Conservation (phyloP, 1,140 invertebrate genomes). For the Aphaenogaster floridana region DNA sequence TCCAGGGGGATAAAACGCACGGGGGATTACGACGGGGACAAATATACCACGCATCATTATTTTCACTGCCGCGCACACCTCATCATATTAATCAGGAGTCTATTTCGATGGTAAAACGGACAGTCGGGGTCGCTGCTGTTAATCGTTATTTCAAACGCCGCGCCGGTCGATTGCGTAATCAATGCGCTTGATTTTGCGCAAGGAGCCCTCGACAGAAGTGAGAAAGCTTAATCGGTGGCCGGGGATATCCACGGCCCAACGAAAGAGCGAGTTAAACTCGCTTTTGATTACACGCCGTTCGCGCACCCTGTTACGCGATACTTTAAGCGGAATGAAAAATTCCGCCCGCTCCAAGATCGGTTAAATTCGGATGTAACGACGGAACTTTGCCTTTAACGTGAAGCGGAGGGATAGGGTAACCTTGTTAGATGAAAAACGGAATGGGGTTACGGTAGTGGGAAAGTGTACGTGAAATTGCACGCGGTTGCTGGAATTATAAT, state of each 20-base stretch:
- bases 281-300: constrained; percentile 36
- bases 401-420: constrained; percentile 18
- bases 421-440: constrained; percentile 45
- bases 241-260: neutral
- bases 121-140: neutral
- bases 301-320: constrained; percentile 20
- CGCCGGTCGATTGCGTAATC: neutral
- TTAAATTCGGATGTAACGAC: constrained; percentile 45
- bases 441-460: constrained; percentile 1
- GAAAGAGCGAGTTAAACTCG: constrained; percentile 35
- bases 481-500: constrained; percentile 47
- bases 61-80: constrained; percentile 31
- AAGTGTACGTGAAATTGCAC: constrained; percentile 48
- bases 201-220: constrained; percentile 1
- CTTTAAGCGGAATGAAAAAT: constrained; percentile 55
- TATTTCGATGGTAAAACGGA: constrained; percentile 17
- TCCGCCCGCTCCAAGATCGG: constrained; percentile 7
- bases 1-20: constrained; percentile 33
- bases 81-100: constrained; percentile 58
- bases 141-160: neutral
- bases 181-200: neutral
- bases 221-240: constrained; percentile 35
- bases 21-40: constrained; percentile 59
- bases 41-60: constrained; percentile 65
- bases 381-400: constrained; percentile 42